Evolutionary conservation across 2,113 vertebrate genomes (phyloP), one percentile per base, ranked within the genome.

Genomic region (Ageneiosus marmoratus): DNA sequence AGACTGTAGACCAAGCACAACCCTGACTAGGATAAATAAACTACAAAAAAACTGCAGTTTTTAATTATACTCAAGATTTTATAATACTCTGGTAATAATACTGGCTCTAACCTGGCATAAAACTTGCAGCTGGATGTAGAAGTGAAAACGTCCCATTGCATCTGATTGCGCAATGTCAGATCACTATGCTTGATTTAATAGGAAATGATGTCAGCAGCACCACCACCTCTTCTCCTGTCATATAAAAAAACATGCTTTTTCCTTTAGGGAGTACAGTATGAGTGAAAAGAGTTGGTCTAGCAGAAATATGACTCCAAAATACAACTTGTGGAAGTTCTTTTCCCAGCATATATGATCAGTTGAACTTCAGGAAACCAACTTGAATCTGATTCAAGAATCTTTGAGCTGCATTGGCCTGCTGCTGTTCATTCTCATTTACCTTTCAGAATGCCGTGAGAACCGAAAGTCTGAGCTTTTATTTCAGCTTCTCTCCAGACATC

Each of bases 181-280:
- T 48, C 24, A 41, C 6, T 65, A 12, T 8, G 34, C 18, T 9
- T 41, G 41, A n/a, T 50, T 48, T 62, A 37, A 1, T 8, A 12
- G 60, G n/a, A 65, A 79, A 50, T 79, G 9, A 79, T 80, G 29
- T 50, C 29, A 51, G 60, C 5, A 67, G 34, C 62, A 55, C 22
- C 32, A 55, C 20, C 32, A 41, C 37, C 3, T 56, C 50, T 34
- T 65, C 44, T 50, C 13, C 46, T 24, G 62, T 10, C 32, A 34
- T 27, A 46, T n/a, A n/a, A n/a, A 46, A 29, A 46, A 78, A 24
- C n/a, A 50, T 18, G 29, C 15, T 9, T 50, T 2, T 48, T 27
- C 5, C 44, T 73, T n/a, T 50, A 15, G 24, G 69, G 69, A 41
- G 37, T 41, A 41, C 37, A 37, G 6, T 32, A 5, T 32, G 5